These are phyloP conservation scores for Trypoxylus dichotomus DNA, from an alignment of 1,140 invertebrate species.

Conservation along the genomic window DNA sequence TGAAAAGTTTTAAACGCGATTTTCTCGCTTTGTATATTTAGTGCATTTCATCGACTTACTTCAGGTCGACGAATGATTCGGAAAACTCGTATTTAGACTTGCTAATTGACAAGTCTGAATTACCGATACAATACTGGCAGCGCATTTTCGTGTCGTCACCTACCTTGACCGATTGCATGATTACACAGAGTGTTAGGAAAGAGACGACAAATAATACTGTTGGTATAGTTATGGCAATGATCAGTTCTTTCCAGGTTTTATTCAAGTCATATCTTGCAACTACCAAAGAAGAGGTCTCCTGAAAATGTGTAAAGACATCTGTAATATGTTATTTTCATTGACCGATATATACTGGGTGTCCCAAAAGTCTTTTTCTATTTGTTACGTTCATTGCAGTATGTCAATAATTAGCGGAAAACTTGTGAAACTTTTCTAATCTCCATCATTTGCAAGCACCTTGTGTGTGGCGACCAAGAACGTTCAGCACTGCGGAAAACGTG, in stretches of 20 bases:
- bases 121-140: slow-evolving; percentile 72
- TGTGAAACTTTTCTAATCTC: too few species aligned
- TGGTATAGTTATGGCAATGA: slow-evolving; percentile 78
- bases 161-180: slow-evolving; percentile 85
- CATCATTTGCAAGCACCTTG: too few species aligned
- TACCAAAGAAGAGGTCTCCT: slow-evolving; percentile 57
- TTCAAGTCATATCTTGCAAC: slow-evolving; percentile 79
- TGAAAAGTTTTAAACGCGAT: too few species aligned
- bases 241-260: slow-evolving; percentile 75
- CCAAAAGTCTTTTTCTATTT: too few species aligned
- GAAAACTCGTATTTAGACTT: slow-evolving; percentile 46
- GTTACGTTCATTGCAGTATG: too few species aligned
- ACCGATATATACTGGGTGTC: too few species aligned
- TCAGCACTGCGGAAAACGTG: too few species aligned
- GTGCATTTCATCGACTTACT: not conserved
- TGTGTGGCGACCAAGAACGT: too few species aligned
- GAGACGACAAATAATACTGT: slow-evolving; percentile 82
- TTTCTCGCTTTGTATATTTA: not conserved
- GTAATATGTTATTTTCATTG: too few species aligned
- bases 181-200: slow-evolving; percentile 79
- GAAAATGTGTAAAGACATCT: slow-evolving; percentile 29
- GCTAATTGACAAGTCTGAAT: slow-evolving; percentile 40
- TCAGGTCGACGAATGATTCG: not conserved
- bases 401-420: too few species aligned
- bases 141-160: slow-evolving; percentile 87